Evolutionary conservation across 2,113 vertebrate genomes (phyloP).

Genomic region (Chionomys nivalis): DNA sequence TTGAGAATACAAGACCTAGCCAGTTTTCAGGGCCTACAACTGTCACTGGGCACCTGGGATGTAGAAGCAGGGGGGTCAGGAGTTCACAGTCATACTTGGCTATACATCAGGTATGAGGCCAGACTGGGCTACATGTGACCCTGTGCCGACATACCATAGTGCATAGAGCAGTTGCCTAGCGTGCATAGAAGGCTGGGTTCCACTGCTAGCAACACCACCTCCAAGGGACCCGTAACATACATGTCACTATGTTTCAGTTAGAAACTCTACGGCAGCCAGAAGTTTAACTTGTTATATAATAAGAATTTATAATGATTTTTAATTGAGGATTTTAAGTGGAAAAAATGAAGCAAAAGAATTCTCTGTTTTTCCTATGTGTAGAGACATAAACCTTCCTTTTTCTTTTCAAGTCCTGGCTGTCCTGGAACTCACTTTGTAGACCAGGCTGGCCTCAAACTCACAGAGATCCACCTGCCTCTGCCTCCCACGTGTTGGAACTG

Average conservation of each 20-base stretch:
- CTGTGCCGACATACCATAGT: background rate
- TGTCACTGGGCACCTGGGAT: no score
- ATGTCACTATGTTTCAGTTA: background rate
- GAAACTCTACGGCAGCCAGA: background rate
- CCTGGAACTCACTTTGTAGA: background rate
- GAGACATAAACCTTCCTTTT: constrained; percentile 10
- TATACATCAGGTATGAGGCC: background rate
- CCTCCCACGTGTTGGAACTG: background rate
- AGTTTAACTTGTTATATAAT: constrained; percentile 6
- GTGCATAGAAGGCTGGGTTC: background rate
- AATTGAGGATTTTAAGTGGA: constrained; percentile 59
- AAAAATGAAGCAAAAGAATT: constrained; percentile 41
- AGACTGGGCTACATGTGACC: background rate
- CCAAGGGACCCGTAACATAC: background rate
- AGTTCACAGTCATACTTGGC: no score
- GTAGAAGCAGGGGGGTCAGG: background rate
- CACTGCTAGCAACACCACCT: background rate
- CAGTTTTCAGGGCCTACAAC: background rate
- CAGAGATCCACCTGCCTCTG: background rate
- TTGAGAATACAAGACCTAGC: background rate
- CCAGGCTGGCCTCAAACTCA: background rate
- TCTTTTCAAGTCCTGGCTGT: background rate
- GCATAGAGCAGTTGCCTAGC: background rate
- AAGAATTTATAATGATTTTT: constrained; percentile 40
- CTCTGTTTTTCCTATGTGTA: background rate